phyloP scores from a whole-genome alignment of 2,888 invertebrate genomes.

The Dicyrtoma fusca region DNA sequence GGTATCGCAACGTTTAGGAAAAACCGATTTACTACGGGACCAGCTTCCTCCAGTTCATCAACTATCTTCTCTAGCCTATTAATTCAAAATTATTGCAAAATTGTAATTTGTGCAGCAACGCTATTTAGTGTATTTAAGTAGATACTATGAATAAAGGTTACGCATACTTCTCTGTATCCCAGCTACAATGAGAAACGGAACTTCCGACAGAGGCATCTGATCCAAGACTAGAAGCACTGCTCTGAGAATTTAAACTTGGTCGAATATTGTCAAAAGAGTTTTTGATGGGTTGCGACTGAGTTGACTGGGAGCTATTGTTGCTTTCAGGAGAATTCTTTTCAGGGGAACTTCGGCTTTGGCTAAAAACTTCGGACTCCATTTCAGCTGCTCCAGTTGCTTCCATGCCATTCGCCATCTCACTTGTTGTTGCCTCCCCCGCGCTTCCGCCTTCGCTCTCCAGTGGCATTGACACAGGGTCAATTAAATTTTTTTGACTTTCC shows the following conservation, averaged over 20 bases:
- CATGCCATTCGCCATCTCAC: too few relatives aligned
- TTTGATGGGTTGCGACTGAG: conserved; percentile 12
- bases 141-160: conserved; percentile 1
- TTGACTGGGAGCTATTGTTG: not conserved
- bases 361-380: conserved; percentile 21
- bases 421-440: too few relatives aligned
- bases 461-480: conserved; percentile 23
- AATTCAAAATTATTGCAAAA: conserved; percentile 5
- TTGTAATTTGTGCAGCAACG: too few relatives aligned
- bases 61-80: conserved; percentile 42
- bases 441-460: too few relatives aligned
- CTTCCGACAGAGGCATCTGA: conserved; percentile 37
- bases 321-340: conserved; percentile 14
- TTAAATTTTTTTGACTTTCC: conserved; percentile 51
- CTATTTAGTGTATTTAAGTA: not conserved
- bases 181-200: conserved; percentile 34
- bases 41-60: conserved; percentile 43
- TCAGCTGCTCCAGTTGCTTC: too few relatives aligned
- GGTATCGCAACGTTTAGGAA: conserved; percentile 59
- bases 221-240: conserved; percentile 42
- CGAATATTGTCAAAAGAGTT: conserved; percentile 27
- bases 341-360: not conserved
- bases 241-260: conserved; percentile 44
- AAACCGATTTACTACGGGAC: conserved; percentile 54
- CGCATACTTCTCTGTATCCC: conserved; percentile 42